Conservation (phyloP, 92 coral and sea anemone species). For the Heteractis magnifica region DNA sequence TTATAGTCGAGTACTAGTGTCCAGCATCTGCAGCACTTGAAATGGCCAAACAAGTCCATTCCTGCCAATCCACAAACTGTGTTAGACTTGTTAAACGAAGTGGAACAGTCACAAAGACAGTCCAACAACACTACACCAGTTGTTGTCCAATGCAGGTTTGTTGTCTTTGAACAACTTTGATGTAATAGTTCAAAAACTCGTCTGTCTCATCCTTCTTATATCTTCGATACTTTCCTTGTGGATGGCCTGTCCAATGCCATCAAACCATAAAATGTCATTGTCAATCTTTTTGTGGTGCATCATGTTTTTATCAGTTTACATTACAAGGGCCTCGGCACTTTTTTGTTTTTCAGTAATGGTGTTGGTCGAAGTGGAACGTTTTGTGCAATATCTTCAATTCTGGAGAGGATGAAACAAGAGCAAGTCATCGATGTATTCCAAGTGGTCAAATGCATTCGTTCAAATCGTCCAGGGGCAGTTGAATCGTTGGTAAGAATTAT, state of each 20-base stretch:
- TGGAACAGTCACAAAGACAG: slow-evolving; percentile 57
- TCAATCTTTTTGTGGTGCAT: background rate
- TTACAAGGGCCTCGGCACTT: background rate
- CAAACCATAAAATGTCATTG: background rate
- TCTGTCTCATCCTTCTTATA: too few species aligned
- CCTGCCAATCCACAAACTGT: slow-evolving; percentile 54
- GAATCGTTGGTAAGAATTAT: slow-evolving; percentile 50
- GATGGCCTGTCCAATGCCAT: background rate
- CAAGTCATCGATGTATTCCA: slow-evolving; percentile 69
- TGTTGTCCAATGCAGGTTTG: slow-evolving; percentile 75
- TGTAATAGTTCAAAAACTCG: too few species aligned
- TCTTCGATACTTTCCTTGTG: background rate
- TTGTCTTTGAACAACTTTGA: background rate
- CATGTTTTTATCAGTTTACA: background rate
- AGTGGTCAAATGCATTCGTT: slow-evolving; percentile 54
- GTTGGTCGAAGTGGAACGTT: slow-evolving; percentile 78
- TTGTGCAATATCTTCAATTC: slow-evolving; percentile 54
- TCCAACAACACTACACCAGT: slow-evolving; percentile 45
- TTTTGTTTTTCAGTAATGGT: slow-evolving; percentile 44
- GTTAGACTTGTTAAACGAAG: slow-evolving; percentile 45
- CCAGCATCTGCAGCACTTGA: slow-evolving; percentile 56
- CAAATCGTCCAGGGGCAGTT: slow-evolving; percentile 65
- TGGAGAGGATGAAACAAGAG: slow-evolving; percentile 64
- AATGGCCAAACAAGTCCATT: slow-evolving; percentile 55
- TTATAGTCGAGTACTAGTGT: slow-evolving; percentile 15